Percentiles rank a stretch among this genome's conserved stretches.
Evolutionary conservation across 2,113 vertebrate genomes (phyloP).

Genomic region (Nansenia antarctica): DNA sequence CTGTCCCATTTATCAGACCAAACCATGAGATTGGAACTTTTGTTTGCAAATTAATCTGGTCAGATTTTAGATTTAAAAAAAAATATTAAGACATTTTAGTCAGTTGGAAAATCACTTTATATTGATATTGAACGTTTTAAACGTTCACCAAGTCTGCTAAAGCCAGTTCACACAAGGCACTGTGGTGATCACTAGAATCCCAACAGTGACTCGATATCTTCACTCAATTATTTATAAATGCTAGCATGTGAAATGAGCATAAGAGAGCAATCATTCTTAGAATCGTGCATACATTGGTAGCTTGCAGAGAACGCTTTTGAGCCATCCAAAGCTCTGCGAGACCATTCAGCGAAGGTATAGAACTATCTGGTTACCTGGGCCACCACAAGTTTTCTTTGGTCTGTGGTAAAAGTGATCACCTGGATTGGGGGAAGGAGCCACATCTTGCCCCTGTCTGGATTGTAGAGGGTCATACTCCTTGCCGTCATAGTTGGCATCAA

Average conservation of each 20-base stretch:
- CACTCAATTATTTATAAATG: constrained; percentile 37
- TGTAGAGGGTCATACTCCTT: constrained; percentile 95
- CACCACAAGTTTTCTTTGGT: constrained; percentile 92
- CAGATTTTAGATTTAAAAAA: too few relatives aligned
- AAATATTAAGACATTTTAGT: too few relatives aligned
- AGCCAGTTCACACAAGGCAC: too few relatives aligned
- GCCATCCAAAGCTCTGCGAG: constrained; percentile 72
- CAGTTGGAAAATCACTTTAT: background rate
- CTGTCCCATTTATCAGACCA: constrained; percentile 14
- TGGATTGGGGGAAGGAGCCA: constrained; percentile 89
- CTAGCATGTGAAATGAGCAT: constrained; percentile 47
- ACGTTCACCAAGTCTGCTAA: constrained; percentile 11
- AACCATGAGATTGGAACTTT: constrained; percentile 5
- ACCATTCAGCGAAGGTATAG: constrained; percentile 61
- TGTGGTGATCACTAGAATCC: constrained; percentile 2
- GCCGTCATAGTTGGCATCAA: constrained; percentile 97
- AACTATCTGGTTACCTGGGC: constrained; percentile 80
- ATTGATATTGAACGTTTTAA: too few relatives aligned
- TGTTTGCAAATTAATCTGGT: constrained; percentile 15
- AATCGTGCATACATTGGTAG: constrained; percentile 65
- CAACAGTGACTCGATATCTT: constrained; percentile 27
- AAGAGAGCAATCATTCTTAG: constrained; percentile 47
- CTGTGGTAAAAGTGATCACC: constrained; percentile 98
- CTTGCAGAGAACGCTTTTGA: constrained; percentile 57
- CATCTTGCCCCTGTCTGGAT: constrained; percentile 95